A percentile compares a stretch with the other conserved stretches of the same genome.
Evolutionary conservation across 1,140 invertebrate species (phyloP).

Genomic region (Macrocentrus cingulum): DNA sequence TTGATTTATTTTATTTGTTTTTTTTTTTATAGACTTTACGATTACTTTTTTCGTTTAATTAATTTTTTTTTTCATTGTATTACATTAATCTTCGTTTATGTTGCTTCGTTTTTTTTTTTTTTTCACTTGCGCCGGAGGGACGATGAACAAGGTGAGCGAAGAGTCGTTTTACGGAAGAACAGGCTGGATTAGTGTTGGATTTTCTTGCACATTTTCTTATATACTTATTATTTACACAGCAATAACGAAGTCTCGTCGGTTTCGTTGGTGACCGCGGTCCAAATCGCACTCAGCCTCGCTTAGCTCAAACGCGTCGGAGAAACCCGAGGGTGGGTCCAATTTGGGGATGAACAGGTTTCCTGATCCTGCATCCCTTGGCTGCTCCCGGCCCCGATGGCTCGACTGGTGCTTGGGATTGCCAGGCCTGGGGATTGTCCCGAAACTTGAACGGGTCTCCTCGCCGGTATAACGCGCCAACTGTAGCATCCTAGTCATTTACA

Average conservation of each 20-base stretch:
- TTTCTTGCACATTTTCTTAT: conserved; percentile 12
- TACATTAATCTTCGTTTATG: conserved; percentile 10
- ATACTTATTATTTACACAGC: conserved; percentile 55
- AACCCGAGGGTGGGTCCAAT: conserved; percentile 63
- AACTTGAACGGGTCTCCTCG: conserved; percentile 58
- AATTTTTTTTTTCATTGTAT: conserved; percentile 11
- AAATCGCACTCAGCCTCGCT: conserved; percentile 61
- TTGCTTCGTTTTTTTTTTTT: conserved; percentile 10
- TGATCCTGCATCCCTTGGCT: conserved; percentile 55
- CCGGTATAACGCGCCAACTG: conserved; percentile 58
- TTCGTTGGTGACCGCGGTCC: conserved; percentile 51
- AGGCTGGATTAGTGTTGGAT: not conserved
- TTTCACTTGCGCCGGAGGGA: too few relatives aligned
- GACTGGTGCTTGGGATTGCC: conserved; percentile 58
- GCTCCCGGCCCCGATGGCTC: conserved; percentile 51
- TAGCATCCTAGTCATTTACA: conserved; percentile 57
- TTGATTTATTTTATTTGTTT: conserved; percentile 11
- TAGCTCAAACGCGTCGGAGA: conserved; percentile 63
- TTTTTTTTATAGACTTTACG: conserved; percentile 11
- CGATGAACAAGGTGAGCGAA: too few relatives aligned
- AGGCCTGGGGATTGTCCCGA: conserved; percentile 55
- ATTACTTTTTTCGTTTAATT: conserved; percentile 20
- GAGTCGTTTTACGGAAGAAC: conserved; percentile 8
- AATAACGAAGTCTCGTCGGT: conserved; percentile 58
- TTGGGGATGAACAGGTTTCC: conserved; percentile 63